Evolutionary conservation across 2,113 vertebrate species (phyloP).

Genomic region (Theropithecus gelada): DNA sequence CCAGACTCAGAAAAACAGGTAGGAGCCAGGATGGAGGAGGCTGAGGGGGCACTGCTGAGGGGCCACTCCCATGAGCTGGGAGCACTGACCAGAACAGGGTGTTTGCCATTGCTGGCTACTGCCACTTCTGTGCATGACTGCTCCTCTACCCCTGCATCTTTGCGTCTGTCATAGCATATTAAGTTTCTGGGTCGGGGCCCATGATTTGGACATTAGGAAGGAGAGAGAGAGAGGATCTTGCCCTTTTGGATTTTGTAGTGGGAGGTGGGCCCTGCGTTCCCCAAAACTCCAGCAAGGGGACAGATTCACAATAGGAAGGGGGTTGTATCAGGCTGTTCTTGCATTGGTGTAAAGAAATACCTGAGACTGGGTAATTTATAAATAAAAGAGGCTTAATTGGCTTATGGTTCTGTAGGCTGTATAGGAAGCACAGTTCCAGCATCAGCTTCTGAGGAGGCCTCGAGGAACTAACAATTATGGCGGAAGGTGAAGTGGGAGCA

Average conservation of each 20-base stretch:
- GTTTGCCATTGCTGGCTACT: not conserved
- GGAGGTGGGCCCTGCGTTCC: not conserved
- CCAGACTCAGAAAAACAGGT: not conserved
- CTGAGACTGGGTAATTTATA: too few species aligned
- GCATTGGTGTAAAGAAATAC: too few species aligned
- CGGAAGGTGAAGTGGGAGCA: too few species aligned
- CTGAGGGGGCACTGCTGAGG: not conserved
- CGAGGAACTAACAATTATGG: too few species aligned
- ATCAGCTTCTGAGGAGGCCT: too few species aligned
- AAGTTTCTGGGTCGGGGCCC: not conserved
- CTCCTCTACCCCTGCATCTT: not conserved
- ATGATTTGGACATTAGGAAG: not conserved
- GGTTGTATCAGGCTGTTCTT: too few species aligned
- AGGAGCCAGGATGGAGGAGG: not conserved
- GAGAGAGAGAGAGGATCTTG: not conserved
- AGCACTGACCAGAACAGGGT: fast-evolving
- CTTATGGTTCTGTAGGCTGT: too few species aligned
- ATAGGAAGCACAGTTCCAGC: too few species aligned
- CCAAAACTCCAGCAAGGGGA: not conserved
- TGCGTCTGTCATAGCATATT: not conserved
- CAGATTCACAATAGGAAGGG: not conserved
- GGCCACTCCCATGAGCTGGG: not conserved
- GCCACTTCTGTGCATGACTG: fast-evolving
- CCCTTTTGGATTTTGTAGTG: not conserved
- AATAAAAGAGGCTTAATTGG: too few species aligned